Evolutionary conservation across 2,113 vertebrate genomes (phyloP).

Genomic region (Halcyon malimbica): DNA sequence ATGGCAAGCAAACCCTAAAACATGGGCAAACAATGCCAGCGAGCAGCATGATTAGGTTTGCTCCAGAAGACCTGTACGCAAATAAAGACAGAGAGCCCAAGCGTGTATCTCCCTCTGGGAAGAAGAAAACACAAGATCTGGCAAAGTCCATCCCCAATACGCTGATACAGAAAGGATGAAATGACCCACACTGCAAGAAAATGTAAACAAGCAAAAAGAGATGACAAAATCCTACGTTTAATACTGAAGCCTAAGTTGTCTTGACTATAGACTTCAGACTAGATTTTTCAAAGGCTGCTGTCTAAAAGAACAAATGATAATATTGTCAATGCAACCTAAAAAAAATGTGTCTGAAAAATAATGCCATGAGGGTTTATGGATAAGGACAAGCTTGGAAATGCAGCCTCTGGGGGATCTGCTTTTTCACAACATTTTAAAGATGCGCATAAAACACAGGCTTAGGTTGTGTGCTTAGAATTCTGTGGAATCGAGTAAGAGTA

Average conservation of each 20-base stretch:
- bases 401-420: neutral
- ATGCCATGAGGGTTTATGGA: neutral
- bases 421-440: conserved; percentile 24
- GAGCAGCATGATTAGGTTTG: neutral
- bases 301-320: neutral
- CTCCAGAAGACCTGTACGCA: neutral
- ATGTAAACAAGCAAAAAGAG: neutral
- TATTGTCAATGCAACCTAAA: neutral
- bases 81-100: neutral
- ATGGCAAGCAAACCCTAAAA: neutral
- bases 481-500: neutral
- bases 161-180: neutral
- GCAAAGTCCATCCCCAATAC: neutral
- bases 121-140: neutral
- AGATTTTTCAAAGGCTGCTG: neutral
- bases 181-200: neutral
- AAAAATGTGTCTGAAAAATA: neutral
- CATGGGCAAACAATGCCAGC: neutral
- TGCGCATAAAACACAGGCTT: neutral
- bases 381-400: neutral
- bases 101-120: neutral
- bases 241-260: neutral
- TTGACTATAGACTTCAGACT: neutral
- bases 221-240: neutral
- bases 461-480: neutral